Base-by-base conservation (phyloP, 2,113 vertebrate species). In the Chaenogobius annularis region DNA sequence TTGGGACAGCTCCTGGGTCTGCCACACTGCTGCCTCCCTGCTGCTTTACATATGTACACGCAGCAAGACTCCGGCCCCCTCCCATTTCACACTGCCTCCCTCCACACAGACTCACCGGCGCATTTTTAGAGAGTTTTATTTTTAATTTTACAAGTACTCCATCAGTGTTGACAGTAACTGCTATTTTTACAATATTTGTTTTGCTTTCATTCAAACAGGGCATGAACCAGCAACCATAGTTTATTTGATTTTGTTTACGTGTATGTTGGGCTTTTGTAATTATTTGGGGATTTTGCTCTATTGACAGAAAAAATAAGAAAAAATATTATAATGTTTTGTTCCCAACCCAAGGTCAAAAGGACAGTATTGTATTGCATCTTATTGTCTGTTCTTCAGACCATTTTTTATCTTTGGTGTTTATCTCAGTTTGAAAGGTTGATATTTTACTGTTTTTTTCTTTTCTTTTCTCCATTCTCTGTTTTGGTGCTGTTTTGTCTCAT, bases 41-140 rank as follows among this genome's bases (percentile, higher is more conserved):
- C 88, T 90, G 93, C 85, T 91, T 92, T 93, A 94, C 93, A 94
- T 92, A 93, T 94, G 93, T 93, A 93, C 84, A 82, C 93, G 31
- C 93, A 92, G 93, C 91, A 89, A 88, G 93, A 87, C 84, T 83
- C 85, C 89, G 70, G 78, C 79, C 75, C 78, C 79, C 84, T 85
- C 86, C 85, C 84, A 83, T 84, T 82, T 83, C 83, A 85, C 82
- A 69, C 83, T 73, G 81, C 79, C 77, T 82, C 78, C 73, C 68
- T 65, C 82, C 83, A 78, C 72, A 22, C 69, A 40, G 79, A 70
- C 66, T 75, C 87, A 80, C 69, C 54, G 78, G 68, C 78, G 76
- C 86, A 83, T 68, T 43, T 77, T 81, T 62, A 74, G 59, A 13
- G 66, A 73, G 37, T 69, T 85, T 82, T 77, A 75, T 82, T 87